These are phyloP conservation scores for Corythornis cristatus DNA, from an alignment of 2,113 vertebrate genomes.

Conservation along the genomic window DNA sequence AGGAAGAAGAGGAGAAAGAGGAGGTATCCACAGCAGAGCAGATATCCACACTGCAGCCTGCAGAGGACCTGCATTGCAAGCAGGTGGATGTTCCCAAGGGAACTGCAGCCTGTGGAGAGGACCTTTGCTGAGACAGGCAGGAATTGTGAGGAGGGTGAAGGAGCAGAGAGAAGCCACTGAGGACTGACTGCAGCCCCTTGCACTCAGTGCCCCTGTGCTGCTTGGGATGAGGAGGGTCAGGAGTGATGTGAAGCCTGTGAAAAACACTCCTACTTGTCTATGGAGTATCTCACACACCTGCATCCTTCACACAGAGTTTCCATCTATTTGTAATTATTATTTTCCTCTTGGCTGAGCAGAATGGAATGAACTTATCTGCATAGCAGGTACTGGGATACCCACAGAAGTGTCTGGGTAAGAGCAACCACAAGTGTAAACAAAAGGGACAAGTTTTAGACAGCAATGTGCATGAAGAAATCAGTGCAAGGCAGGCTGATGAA, in stretches of 20 bases:
- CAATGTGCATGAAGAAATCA: constrained; percentile 47
- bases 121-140: neutral
- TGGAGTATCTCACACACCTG: neutral
- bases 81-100: neutral
- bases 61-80: neutral
- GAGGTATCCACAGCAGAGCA: neutral
- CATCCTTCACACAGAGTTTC: neutral
- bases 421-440: constrained; percentile 50
- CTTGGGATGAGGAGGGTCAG: neutral
- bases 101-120: neutral
- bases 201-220: neutral
- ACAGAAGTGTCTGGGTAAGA: constrained; percentile 33
- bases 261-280: neutral
- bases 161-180: neutral
- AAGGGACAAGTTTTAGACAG: constrained; percentile 29
- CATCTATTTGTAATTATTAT: neutral
- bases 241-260: neutral
- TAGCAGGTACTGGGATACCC: constrained; percentile 19
- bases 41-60: neutral
- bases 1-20: neutral
- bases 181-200: neutral
- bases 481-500: neutral
- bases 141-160: neutral
- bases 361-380: neutral
- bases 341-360: neutral